Evolutionary conservation across 35 echinoderm and acorn worm genomes (phyloP).

Genomic region (Lytechinus pictus): DNA sequence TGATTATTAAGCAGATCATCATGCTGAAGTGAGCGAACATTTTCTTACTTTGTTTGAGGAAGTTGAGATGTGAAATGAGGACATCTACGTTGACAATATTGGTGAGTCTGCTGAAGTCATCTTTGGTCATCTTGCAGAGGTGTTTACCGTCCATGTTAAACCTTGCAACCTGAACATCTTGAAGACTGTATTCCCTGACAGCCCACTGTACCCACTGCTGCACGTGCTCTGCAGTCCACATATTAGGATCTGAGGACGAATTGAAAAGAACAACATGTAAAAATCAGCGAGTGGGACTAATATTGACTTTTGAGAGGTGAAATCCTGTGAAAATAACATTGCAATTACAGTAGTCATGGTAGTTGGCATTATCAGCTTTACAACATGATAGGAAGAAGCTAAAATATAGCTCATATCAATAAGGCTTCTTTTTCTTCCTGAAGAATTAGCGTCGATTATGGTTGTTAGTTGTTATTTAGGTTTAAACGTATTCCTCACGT

Average conservation of each 20-base stretch:
- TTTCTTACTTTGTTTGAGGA: conserved; percentile 95
- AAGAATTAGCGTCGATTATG: too few relatives aligned
- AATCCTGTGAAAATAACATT: not conserved
- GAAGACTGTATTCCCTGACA: conserved; percentile 83
- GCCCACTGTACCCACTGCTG: conserved; percentile 99
- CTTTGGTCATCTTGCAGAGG: conserved; percentile 90
- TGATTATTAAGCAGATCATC: too few relatives aligned
- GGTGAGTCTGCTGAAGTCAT: conserved; percentile 89
- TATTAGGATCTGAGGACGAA: conserved; percentile 83
- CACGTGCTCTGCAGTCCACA: conserved; percentile 92
- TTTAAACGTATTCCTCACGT: too few relatives aligned
- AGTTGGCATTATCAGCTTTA: too few relatives aligned
- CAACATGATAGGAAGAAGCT: too few relatives aligned
- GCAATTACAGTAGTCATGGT: too few relatives aligned
- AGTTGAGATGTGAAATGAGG: conserved; percentile 89
- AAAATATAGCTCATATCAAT: too few relatives aligned
- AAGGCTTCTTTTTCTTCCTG: too few relatives aligned
- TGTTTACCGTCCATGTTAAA: conserved; percentile 97
- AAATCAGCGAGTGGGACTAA: not conserved
- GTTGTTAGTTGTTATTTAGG: too few relatives aligned
- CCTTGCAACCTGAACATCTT: conserved; percentile 80
- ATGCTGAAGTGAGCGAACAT: not conserved
- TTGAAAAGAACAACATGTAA: not conserved
- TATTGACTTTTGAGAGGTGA: not conserved
- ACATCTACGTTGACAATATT: conserved; percentile 93